These are phyloP conservation scores for Himantopus leucocephalus DNA, from an alignment of 2,113 vertebrate genomes.

Conservation along the genomic window DNA sequence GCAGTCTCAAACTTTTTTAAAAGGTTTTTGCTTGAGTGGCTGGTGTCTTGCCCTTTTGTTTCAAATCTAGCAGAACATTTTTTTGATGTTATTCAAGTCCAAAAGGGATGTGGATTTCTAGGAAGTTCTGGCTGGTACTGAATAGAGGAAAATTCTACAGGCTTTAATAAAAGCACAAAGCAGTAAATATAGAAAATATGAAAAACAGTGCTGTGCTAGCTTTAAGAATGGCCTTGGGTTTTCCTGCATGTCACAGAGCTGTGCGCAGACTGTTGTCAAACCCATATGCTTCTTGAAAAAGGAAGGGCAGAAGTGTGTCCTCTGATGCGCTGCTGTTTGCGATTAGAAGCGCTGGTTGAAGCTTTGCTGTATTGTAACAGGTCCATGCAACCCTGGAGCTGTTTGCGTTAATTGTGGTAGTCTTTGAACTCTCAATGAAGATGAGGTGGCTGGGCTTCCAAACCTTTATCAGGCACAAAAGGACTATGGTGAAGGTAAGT, in stretches of 20 bases:
- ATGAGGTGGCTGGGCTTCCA: slow-evolving; percentile 94
- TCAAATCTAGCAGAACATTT: neutral
- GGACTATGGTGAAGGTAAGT: slow-evolving; percentile 96
- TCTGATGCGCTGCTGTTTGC: neutral
- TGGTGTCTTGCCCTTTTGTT: neutral
- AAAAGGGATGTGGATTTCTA: neutral
- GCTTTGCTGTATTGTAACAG: slow-evolving; percentile 64
- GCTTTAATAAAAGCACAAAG: neutral
- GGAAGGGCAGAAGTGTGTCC: neutral
- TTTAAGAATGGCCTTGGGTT: neutral
- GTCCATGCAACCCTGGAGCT: slow-evolving; percentile 95
- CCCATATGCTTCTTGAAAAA: neutral
- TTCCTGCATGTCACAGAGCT: neutral
- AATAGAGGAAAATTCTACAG: neutral
- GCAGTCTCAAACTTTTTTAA: neutral
- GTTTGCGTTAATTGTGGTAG: slow-evolving; percentile 87
- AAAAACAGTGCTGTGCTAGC: neutral
- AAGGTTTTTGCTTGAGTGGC: neutral
- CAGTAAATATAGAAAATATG: neutral
- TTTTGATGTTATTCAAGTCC: neutral
- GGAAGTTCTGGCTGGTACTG: neutral
- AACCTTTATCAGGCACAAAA: slow-evolving; percentile 92
- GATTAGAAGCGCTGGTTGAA: neutral
- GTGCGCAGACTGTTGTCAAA: neutral
- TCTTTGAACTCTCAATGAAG: slow-evolving; percentile 97